A percentile compares a stretch with the other conserved stretches of the same genome.
phyloP scores from a whole-genome alignment of 2,888 invertebrate species.

The Lamellibrachia satsuma region DNA sequence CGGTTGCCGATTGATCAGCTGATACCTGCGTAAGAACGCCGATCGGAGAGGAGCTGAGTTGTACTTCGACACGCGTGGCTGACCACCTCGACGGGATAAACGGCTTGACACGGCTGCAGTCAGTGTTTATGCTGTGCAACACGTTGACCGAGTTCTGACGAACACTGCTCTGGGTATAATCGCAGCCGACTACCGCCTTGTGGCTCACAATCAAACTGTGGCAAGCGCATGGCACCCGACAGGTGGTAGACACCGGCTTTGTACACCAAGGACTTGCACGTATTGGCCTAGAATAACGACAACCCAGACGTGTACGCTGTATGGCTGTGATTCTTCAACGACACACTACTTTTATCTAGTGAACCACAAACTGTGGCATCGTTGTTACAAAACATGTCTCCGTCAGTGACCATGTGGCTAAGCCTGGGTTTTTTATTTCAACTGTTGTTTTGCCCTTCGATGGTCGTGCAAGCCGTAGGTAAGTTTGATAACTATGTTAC shows the following conservation, averaged over 20 bases:
- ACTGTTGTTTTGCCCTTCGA: background rate
- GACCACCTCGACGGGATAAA: background rate
- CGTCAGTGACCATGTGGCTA: background rate
- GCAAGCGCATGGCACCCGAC: background rate
- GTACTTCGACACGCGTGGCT: background rate
- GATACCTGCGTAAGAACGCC: background rate
- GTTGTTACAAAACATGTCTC: background rate
- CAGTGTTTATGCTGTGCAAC: background rate
- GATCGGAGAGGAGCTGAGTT: background rate
- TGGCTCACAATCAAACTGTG: background rate
- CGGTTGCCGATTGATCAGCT: background rate
- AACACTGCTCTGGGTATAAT: background rate
- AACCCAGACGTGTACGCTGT: background rate
- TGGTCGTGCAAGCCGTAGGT: conserved; percentile 3
- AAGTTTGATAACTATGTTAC: background rate
- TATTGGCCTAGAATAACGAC: background rate
- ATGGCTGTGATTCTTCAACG: background rate
- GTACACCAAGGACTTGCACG: background rate
- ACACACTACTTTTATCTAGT: background rate
- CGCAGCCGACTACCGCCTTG: background rate
- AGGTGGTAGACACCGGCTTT: background rate
- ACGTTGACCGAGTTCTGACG: background rate
- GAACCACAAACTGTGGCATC: background rate
- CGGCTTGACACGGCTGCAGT: background rate
- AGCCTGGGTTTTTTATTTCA: background rate